Percentiles rank a stretch among this genome's conserved stretches.
Conservation (phyloP, 2,888 invertebrate species). For the Parnassius apollo region DNA sequence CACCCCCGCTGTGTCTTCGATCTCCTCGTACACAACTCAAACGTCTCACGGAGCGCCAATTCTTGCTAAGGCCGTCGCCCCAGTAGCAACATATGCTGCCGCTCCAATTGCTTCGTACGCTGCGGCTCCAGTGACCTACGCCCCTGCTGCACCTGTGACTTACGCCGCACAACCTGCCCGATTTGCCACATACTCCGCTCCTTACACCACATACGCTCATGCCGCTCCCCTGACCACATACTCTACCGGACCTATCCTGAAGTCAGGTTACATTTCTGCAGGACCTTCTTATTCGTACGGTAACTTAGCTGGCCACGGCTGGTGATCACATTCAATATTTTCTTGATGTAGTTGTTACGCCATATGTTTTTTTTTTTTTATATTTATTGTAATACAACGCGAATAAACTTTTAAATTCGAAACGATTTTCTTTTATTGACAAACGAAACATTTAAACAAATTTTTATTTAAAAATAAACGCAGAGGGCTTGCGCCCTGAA, state of each 20-base stretch:
- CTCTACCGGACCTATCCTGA: slow-evolving; percentile 37
- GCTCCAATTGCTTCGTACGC: slow-evolving; percentile 67
- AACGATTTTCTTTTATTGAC: slow-evolving; percentile 11
- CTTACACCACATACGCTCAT: slow-evolving; percentile 38
- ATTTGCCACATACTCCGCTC: slow-evolving; percentile 35
- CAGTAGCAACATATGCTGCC: slow-evolving; percentile 69
- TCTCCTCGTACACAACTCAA: slow-evolving; percentile 44
- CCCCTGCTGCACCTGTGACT: slow-evolving; percentile 57
- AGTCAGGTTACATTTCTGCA: slow-evolving; percentile 33
- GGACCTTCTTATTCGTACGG: slow-evolving; percentile 80
- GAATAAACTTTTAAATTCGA: slow-evolving; percentile 54
- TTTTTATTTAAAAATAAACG: too few species aligned
- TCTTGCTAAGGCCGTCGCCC: slow-evolving; percentile 46
- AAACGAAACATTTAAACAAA: too few species aligned
- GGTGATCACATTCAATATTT: slow-evolving; percentile 72
- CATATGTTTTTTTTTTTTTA: slow-evolving; percentile 45
- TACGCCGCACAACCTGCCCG: slow-evolving; percentile 41
- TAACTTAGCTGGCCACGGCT: slow-evolving; percentile 84
- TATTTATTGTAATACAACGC: slow-evolving; percentile 67
- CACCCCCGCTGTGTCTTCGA: slow-evolving; percentile 43
- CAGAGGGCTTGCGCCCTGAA: too few species aligned
- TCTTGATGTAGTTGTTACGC: slow-evolving; percentile 59
- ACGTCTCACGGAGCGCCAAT: slow-evolving; percentile 44
- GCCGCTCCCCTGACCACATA: slow-evolving; percentile 33
- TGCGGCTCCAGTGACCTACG: slow-evolving; percentile 62